These are phyloP conservation scores for Acanthosoma haemorrhoidale DNA, from an alignment of 2,888 invertebrate species.

Conservation along the genomic window DNA sequence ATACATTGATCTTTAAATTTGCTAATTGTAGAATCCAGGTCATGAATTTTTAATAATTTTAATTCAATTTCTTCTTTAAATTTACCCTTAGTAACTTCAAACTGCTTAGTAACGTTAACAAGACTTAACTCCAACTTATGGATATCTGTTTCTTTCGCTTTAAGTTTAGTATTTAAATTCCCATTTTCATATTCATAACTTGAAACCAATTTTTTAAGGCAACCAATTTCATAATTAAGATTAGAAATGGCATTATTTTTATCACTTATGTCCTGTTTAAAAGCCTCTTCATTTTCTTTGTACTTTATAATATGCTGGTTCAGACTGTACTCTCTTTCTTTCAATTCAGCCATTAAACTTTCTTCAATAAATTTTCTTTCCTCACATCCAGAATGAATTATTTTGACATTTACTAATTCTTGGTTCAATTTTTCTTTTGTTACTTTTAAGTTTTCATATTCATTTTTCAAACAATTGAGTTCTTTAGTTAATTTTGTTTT, in stretches of 20 bases:
- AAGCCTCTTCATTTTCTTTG: neutral
- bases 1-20: neutral
- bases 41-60: neutral
- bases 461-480: neutral
- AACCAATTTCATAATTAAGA: neutral
- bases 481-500: too few species aligned
- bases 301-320: neutral
- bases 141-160: conserved; percentile 3
- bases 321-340: neutral
- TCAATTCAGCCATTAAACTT: neutral
- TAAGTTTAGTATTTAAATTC: neutral
- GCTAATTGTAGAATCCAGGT: neutral
- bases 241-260: neutral
- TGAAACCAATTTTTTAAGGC: neutral
- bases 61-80: neutral
- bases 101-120: neutral
- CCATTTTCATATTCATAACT: neutral
- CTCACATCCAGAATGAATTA: neutral
- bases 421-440: neutral
- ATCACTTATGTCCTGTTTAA: neutral
- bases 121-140: neutral
- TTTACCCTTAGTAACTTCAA: neutral
- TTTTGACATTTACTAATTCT: neutral
- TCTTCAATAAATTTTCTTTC: neutral
- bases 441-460: neutral